Evolutionary conservation across 2,113 vertebrate genomes (phyloP).

Genomic region (rabbit (Oryctolagus cuniculus)): mOryCun1.1 NC_091440.1:65607501-65608000

Average conservation of each 20-base stretch:
- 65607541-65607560: background rate
- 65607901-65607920: background rate
- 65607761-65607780: background rate
- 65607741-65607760: background rate
- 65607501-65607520: slow-evolving; percentile 12
- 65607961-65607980: background rate
- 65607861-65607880: background rate
- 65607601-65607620: background rate
- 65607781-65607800: background rate
- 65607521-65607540: background rate
- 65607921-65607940: background rate
- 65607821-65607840: background rate
- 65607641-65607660: background rate
- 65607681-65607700: background rate
- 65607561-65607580: background rate
- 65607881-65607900: background rate
- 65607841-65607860: background rate
- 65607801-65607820: background rate
- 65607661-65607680: background rate
- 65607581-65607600: background rate
- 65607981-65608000: background rate
- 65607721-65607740: background rate
- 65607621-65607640: background rate
- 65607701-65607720: background rate
- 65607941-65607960: background rate